Percentiles rank a stretch among this genome's conserved stretches.
Evolutionary conservation across 2,113 vertebrate genomes (phyloP).

Genomic region (Caretta caretta): DNA sequence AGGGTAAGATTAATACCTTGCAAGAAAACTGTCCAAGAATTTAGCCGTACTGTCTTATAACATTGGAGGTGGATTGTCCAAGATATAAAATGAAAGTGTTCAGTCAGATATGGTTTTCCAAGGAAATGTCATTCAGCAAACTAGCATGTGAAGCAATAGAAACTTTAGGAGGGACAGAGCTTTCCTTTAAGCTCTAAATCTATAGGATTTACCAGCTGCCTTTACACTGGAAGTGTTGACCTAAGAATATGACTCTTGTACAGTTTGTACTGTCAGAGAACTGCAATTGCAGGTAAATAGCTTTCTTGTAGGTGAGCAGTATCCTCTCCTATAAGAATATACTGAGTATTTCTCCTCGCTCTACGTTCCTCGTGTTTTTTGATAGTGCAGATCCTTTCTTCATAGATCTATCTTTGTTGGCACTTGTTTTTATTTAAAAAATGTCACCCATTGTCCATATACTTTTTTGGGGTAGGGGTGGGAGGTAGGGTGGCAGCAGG

Average conservation of each 20-base stretch:
- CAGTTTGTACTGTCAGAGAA: background rate
- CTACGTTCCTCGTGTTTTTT: background rate
- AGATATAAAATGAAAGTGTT: background rate
- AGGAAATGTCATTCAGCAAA: background rate
- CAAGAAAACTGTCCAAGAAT: background rate
- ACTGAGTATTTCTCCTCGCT: background rate
- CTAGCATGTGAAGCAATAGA: background rate
- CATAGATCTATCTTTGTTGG: constrained; percentile 2
- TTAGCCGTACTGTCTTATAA: background rate
- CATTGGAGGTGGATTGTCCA: background rate
- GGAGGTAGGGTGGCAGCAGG: background rate
- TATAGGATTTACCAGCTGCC: background rate
- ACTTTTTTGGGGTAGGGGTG: background rate
- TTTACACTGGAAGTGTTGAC: background rate
- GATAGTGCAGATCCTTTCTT: constrained; percentile 28
- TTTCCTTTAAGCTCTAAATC: accelerated
- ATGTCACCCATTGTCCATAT: background rate
- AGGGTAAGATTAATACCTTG: background rate
- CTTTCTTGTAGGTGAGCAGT: background rate
- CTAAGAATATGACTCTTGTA: background rate
- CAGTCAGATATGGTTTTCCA: background rate
- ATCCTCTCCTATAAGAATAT: background rate
- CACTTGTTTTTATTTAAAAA: background rate
- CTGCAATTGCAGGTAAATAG: background rate
- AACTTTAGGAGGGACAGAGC: accelerated